phyloP scores from a whole-genome alignment of 2,888 invertebrate genomes.

The Tetrapedia diversipes region DNA sequence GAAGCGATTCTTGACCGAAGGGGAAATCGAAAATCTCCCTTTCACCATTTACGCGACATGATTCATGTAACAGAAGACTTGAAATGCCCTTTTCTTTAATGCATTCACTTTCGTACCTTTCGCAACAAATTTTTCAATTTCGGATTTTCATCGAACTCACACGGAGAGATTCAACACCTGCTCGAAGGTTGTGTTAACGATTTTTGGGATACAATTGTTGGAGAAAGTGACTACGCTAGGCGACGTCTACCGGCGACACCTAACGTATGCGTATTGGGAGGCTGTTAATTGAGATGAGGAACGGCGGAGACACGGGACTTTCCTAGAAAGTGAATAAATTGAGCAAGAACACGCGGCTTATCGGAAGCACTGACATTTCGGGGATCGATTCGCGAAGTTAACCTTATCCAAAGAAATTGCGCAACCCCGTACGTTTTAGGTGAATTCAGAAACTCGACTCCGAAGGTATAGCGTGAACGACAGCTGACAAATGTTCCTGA shows the following conservation, averaged over 20 bases:
- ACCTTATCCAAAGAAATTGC: background rate
- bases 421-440: too few relatives aligned
- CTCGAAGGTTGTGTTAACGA: too few relatives aligned
- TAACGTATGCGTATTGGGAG: background rate
- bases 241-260: background rate
- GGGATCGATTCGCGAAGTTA: background rate
- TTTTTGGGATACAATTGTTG: background rate
- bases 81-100: too few relatives aligned
- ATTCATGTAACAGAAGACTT: background rate
- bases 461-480: background rate
- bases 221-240: slow-evolving; percentile 4
- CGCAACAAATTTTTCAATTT: too few relatives aligned
- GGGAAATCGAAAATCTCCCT: background rate
- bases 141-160: background rate
- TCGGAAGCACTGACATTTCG: background rate
- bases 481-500: background rate
- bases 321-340: slow-evolving; percentile 29
- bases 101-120: too few relatives aligned
- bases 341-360: background rate
- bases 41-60: background rate
- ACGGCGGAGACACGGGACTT: background rate
- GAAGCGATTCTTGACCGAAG: background rate
- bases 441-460: background rate
- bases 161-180: background rate
- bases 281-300: slow-evolving; percentile 3